Conservation (phyloP, 2,113 vertebrate genomes). For the Caranx melampygus region DNA sequence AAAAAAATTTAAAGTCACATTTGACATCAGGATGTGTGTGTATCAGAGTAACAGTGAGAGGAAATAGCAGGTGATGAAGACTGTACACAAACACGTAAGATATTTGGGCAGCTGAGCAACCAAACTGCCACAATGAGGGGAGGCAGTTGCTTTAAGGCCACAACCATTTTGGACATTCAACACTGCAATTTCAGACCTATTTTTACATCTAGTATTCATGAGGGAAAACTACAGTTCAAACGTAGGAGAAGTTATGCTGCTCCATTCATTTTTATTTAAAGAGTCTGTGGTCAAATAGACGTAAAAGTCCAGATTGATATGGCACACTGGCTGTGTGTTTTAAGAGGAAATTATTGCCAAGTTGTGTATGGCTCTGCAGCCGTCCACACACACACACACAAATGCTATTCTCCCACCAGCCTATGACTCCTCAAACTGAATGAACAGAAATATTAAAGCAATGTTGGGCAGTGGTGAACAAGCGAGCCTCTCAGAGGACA, state of each 20-base stretch:
- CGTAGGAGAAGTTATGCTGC: constrained; percentile 4
- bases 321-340: background rate
- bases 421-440: constrained; percentile 46
- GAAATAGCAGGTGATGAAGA: constrained; percentile 16
- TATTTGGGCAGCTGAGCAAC: constrained; percentile 52
- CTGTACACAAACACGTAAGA: background rate
- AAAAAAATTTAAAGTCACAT: background rate
- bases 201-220: constrained; percentile 46
- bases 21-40: background rate
- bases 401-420: constrained; percentile 32
- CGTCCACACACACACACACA: constrained; percentile 4
- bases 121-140: constrained; percentile 38
- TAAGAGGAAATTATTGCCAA: background rate
- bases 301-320: background rate
- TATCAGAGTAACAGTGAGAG: background rate
- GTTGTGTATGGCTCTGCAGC: background rate
- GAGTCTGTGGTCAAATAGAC: background rate
- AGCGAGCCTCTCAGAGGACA: constrained; percentile 64
- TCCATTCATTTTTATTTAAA: constrained; percentile 23
- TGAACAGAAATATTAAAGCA: constrained; percentile 53
- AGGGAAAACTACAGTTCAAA: constrained; percentile 58
- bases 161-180: constrained; percentile 71
- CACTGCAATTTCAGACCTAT: constrained; percentile 71
- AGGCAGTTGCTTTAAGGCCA: constrained; percentile 55
- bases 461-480: constrained; percentile 35